Conservation (phyloP, 2,113 vertebrate genomes). For the Synodontis membranacea region DNA sequence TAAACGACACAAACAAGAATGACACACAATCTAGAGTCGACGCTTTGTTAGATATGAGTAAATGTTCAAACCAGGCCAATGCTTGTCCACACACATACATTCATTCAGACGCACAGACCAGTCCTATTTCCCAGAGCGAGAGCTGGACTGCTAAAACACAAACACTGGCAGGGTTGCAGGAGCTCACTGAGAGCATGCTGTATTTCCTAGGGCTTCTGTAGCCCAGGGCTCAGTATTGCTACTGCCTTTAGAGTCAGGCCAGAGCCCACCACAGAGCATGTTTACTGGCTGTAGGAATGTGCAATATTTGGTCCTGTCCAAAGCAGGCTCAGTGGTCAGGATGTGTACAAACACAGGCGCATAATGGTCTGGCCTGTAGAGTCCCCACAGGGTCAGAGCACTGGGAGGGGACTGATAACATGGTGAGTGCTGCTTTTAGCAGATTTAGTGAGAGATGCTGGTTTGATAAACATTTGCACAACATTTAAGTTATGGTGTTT, state of each 20-base stretch:
- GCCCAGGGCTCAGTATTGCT: constrained; percentile 4
- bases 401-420: constrained; percentile 21
- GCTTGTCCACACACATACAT: neutral
- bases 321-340: constrained; percentile 63
- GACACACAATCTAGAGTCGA: neutral
- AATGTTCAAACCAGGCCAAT: constrained; percentile 3
- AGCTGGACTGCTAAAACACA: constrained; percentile 19
- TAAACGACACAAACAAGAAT: constrained; percentile 15
- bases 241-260: constrained; percentile 32
- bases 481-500: neutral
- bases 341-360: constrained; percentile 65
- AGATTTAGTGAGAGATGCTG: constrained; percentile 8
- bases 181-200: constrained; percentile 15
- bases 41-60: neutral
- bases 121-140: neutral
- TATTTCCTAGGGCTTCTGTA: constrained; percentile 22
- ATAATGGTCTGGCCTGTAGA: constrained; percentile 59
- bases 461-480: constrained; percentile 21
- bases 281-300: constrained; percentile 73
- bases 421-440: constrained; percentile 15
- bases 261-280: constrained; percentile 51
- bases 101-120: neutral
- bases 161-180: neutral
- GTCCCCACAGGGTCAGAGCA: constrained; percentile 36
- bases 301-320: constrained; percentile 72